Conservation (phyloP, 2,113 vertebrate species). For the Cyanoramphus novaezelandiae region DNA sequence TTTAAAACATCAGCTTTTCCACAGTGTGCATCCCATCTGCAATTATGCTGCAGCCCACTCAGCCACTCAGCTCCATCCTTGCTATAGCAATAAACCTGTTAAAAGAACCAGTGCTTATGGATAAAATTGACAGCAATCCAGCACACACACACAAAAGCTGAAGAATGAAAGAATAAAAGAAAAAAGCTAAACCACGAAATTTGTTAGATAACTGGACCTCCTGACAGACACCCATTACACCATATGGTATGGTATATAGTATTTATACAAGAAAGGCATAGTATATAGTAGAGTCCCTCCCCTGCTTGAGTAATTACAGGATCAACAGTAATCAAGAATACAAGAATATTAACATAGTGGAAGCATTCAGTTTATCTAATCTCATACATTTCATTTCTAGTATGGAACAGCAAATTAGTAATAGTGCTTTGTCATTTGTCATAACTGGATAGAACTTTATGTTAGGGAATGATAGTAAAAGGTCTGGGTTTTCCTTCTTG, state of each 20-base stretch:
- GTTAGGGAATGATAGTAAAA: neutral
- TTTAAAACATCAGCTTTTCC: conserved; percentile 69
- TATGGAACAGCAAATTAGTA: neutral
- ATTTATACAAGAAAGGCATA: neutral
- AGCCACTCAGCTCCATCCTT: conserved; percentile 8
- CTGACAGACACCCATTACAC: neutral
- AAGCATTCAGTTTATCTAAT: neutral
- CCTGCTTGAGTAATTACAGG: neutral
- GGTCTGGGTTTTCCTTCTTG: neutral
- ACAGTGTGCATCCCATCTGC: conserved; percentile 39
- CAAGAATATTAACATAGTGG: neutral
- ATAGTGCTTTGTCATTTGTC: neutral
- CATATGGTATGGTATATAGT: fast-evolving
- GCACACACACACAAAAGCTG: neutral
- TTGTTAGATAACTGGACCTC: neutral
- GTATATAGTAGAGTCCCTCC: neutral
- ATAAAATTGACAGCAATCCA: neutral
- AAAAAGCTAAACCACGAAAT: neutral
- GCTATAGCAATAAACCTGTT: conserved; percentile 30
- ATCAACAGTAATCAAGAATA: neutral
- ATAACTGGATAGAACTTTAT: neutral
- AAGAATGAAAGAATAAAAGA: neutral
- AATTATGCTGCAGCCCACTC: conserved; percentile 57
- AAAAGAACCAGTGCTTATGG: neutral
- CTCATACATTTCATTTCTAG: neutral